Evolutionary conservation across 2,888 invertebrate species (phyloP), one percentile per base, ranked within the genome.

Genomic region (Drosophila falleni): DNA sequence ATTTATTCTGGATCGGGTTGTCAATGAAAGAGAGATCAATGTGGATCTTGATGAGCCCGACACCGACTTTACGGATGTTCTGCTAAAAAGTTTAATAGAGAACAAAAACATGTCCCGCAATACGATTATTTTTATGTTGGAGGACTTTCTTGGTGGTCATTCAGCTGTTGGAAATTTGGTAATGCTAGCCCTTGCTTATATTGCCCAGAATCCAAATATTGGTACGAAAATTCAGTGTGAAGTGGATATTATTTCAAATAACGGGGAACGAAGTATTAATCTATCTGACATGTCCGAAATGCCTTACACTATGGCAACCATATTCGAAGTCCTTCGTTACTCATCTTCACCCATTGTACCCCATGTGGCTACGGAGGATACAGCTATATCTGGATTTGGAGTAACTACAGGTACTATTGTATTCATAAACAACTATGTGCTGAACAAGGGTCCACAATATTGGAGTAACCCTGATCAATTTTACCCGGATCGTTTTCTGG

Each of bases 311-410:
- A 96, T 97, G 92, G 97, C 97, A 0, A 95, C 96, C 0, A 94
- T 97, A 11, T 94, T 96, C 80, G 98, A 98, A 93, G 95, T 96
- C 0, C 92, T 97, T 0, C 93, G 98, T 56, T 95, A 95, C 56
- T 95, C 96, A 0, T 97, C 97, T 0, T 97, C 97, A 0, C 97
- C 98, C 0, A 97, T 98, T 63, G 97, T 98, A 0, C 98, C 98
- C 0, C 97, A 97, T 89, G 97, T 97, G 0, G 97, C 97, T 0
- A 96, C 96, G 0, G 95, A 95, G 81, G 95, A 96, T 86, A 95
- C 96, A 0, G 93, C 94, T 0, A 94, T 98, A 6, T 94, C 95
- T 35, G 97, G 96, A 0, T 96, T 94, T 86, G 94, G 94, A 0
- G 94, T 97, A 0, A 94, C 95, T 49, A 96, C 96, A 88, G 97